These are phyloP conservation scores for Corythaeola cristata DNA, from an alignment of 2,113 vertebrate species.

Conservation along the genomic window DNA sequence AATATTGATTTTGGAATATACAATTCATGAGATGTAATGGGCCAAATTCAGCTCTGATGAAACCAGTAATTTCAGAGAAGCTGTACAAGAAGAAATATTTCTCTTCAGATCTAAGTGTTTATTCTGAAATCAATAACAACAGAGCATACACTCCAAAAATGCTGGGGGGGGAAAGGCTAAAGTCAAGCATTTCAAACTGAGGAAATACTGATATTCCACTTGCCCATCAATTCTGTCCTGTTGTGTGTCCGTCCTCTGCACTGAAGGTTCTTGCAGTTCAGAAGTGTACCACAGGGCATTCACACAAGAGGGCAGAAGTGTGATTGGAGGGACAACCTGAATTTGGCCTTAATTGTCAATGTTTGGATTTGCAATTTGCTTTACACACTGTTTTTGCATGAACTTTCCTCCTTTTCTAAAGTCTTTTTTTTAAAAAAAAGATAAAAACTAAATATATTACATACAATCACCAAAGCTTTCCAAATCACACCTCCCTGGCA, in stretches of 20 bases:
- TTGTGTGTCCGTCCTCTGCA: neutral
- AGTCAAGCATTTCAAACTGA: neutral
- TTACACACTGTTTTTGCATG: neutral
- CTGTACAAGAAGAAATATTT: neutral
- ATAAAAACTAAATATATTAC: neutral
- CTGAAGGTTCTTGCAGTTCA: neutral
- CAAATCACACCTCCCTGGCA: neutral
- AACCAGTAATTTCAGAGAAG: neutral
- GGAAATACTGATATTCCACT: neutral
- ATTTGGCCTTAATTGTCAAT: neutral
- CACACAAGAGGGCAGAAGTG: constrained; percentile 52
- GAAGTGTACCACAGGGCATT: constrained; percentile 37
- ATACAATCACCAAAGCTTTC: neutral
- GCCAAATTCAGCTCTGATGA: neutral
- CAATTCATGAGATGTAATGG: constrained; percentile 3
- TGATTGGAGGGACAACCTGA: constrained; percentile 33
- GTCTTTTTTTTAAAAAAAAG: too few relatives aligned
- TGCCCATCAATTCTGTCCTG: neutral
- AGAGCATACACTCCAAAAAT: neutral
- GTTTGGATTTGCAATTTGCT: constrained; percentile 6
- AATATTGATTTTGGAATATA: constrained; percentile 59
- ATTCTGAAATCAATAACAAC: neutral
- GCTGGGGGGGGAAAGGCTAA: neutral
- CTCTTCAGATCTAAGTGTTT: neutral
- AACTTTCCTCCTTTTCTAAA: neutral